Evolutionary conservation across 37 sponge, comb jelly and placozoan genomes (phyloP).

Genomic region (Hexactinellida sp.): DNA sequence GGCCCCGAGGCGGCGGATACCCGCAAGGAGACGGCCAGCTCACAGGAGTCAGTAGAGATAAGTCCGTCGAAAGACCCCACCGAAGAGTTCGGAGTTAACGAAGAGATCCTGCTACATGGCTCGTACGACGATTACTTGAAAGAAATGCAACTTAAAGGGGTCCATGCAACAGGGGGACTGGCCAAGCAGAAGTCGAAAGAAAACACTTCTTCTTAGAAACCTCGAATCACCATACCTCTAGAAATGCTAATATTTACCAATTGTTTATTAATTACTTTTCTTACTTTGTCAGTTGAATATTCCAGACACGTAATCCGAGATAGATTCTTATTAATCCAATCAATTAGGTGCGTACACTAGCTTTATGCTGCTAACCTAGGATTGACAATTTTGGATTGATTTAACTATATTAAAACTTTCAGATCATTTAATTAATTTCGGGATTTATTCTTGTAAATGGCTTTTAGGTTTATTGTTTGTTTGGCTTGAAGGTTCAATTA

Average conservation of each 20-base stretch:
- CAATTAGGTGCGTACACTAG: neutral
- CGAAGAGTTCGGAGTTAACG: neutral
- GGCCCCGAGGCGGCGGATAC: neutral
- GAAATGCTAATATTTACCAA: slow-evolving; percentile 17
- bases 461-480: neutral
- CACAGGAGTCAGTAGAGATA: neutral
- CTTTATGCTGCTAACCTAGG: neutral
- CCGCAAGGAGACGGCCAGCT: neutral
- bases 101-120: neutral
- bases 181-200: neutral
- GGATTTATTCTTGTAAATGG: neutral
- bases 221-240: slow-evolving; percentile 8
- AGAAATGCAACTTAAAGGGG: neutral
- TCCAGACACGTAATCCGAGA: slow-evolving; percentile 9
- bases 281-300: slow-evolving; percentile 17
- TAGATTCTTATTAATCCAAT: neutral
- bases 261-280: slow-evolving; percentile 16
- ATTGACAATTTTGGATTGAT: slow-evolving; percentile 11
- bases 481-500: too few species aligned
- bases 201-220: neutral
- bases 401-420: neutral
- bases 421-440: neutral
- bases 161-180: neutral
- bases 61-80: slow-evolving; percentile 5
- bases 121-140: slow-evolving; percentile 14